Conservation (phyloP, 1,140 invertebrate genomes). For the Drosophila punjabiensis region DNA sequence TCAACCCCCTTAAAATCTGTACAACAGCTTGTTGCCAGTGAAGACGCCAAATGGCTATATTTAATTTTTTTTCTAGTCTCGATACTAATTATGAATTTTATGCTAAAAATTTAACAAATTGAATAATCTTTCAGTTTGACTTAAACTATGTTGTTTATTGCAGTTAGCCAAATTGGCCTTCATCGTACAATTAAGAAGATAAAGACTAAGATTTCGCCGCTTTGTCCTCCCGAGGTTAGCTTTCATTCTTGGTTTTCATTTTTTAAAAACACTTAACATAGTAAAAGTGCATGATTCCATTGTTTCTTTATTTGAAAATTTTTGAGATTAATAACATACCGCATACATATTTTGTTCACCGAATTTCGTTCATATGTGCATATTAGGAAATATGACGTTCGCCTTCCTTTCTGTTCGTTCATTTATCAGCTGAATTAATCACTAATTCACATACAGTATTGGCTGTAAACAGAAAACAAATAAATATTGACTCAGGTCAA, state of each 20-base stretch:
- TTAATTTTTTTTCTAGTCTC: no score
- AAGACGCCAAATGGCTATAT: no score
- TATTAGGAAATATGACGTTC: neutral
- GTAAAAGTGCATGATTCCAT: neutral
- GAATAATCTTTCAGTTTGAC: no score
- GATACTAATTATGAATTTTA: no score
- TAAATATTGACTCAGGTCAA: conserved; percentile 79
- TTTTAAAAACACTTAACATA: neutral
- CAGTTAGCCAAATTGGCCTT: no score
- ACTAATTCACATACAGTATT: conserved; percentile 53
- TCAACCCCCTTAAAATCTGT: no score
- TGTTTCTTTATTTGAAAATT: neutral
- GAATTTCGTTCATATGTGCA: neutral
- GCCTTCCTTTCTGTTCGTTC: neutral
- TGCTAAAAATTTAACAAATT: no score
- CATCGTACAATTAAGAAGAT: no score
- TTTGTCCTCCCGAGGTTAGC: no score
- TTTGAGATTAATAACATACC: neutral
- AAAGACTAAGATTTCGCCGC: no score
- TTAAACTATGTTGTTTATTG: no score
- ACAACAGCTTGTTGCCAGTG: no score
- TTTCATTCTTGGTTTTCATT: neutral
- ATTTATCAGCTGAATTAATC: conserved; percentile 44
- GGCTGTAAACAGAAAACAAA: conserved; percentile 69
- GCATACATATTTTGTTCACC: neutral